phyloP scores from a whole-genome alignment of 2,888 invertebrate species.

The Ariolimax columbianus region DNA sequence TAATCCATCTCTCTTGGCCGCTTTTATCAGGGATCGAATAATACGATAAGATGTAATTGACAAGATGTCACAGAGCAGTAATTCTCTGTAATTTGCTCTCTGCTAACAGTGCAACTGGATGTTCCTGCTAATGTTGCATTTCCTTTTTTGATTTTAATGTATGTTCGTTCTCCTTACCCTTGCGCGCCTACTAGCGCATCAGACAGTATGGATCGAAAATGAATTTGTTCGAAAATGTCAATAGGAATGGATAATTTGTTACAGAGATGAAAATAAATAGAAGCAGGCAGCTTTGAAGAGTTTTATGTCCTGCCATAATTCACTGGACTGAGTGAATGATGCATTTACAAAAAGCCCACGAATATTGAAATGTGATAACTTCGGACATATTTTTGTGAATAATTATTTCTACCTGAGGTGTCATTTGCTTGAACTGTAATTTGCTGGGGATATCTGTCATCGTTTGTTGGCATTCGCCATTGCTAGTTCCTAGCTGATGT shows the following conservation, averaged over 20 bases:
- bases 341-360: too few species aligned
- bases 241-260: background rate
- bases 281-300: background rate
- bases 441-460: too few species aligned
- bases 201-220: background rate
- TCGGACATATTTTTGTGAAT: too few species aligned
- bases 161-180: background rate
- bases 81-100: background rate
- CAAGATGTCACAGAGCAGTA: background rate
- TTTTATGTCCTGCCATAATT: background rate
- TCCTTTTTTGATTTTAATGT: background rate
- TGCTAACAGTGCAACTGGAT: background rate
- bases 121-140: background rate
- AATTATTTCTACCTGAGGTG: too few species aligned
- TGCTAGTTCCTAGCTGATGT: too few species aligned
- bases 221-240: background rate
- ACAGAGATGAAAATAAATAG: background rate
- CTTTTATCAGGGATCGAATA: background rate
- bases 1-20: background rate
- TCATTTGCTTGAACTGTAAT: too few species aligned
- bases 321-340: background rate
- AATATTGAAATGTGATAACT: too few species aligned
- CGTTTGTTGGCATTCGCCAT: too few species aligned
- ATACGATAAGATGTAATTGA: background rate
- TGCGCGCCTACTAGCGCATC: too few species aligned